Evolutionary conservation across 2,888 invertebrate species (phyloP).

Genomic region (Siphlonurus alternatus): DNA sequence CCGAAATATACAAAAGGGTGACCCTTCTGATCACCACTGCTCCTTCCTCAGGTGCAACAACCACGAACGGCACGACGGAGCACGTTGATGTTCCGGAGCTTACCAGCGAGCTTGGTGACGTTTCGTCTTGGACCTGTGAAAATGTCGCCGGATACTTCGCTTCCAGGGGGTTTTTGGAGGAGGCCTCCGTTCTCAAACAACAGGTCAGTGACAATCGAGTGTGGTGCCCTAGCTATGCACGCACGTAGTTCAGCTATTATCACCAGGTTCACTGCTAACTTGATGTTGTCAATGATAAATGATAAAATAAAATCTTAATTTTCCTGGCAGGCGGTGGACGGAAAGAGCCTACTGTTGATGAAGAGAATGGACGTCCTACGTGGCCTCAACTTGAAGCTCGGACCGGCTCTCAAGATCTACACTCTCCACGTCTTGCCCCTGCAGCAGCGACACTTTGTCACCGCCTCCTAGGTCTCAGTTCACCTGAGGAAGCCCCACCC

Average conservation of each 20-base stretch:
- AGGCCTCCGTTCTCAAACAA: constrained; percentile 63
- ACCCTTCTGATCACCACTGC: too few species aligned
- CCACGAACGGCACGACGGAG: constrained; percentile 20
- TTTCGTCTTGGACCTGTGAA: constrained; percentile 62
- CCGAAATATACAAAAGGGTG: too few species aligned
- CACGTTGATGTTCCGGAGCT: constrained; percentile 19
- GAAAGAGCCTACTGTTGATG: constrained; percentile 67
- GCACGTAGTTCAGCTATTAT: constrained; percentile 17
- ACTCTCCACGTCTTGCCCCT: constrained; percentile 32
- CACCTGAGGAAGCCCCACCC: too few species aligned
- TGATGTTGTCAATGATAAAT: background rate
- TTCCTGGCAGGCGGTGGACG: constrained; percentile 69
- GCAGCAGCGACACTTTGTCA: background rate
- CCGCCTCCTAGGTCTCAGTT: too few species aligned
- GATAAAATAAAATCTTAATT: background rate
- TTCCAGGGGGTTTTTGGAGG: constrained; percentile 54
- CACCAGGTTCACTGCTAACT: background rate
- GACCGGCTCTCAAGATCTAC: constrained; percentile 75
- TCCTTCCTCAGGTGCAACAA: constrained; percentile 18
- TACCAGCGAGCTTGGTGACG: constrained; percentile 30
- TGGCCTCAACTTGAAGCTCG: constrained; percentile 65
- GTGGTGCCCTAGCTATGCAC: too few species aligned
- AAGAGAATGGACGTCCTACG: constrained; percentile 68
- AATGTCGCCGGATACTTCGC: constrained; percentile 69
- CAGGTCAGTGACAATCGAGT: too few species aligned